Conservation (phyloP, 2,797 vertebrate genomes). For the Calcarius lapponicus region DNA sequence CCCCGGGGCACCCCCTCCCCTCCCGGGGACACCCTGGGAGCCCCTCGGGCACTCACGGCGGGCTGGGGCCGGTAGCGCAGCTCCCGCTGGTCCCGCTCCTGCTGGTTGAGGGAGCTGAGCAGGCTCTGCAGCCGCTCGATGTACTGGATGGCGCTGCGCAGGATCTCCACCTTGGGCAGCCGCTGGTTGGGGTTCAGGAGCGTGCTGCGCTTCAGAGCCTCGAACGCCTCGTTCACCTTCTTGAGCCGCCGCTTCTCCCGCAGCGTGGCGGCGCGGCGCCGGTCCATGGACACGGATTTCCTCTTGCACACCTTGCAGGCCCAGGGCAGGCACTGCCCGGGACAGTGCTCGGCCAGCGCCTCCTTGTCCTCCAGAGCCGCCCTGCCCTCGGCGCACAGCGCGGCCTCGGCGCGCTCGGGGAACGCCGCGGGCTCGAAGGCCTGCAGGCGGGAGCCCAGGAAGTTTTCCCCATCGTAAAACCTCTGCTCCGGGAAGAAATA, state of each 20-base stretch:
- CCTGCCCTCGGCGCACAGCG: slow-evolving; percentile 80
- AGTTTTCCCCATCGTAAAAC: slow-evolving; percentile 95
- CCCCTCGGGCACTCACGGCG: slow-evolving; percentile 75
- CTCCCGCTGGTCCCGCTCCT: slow-evolving; percentile 87
- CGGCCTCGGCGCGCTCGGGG: slow-evolving; percentile 85
- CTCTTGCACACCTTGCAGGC: slow-evolving; percentile 96
- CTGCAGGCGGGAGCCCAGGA: slow-evolving; percentile 87
- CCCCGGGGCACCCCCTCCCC: neutral
- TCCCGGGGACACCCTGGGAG: rapidly evolving
- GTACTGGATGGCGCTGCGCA: slow-evolving; percentile 97
- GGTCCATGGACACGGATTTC: slow-evolving; percentile 93
- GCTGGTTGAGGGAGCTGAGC: slow-evolving; percentile 95
- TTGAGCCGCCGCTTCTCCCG: slow-evolving; percentile 94
- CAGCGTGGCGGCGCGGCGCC: slow-evolving; percentile 91
- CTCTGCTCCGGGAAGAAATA: slow-evolving; percentile 96
- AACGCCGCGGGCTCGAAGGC: slow-evolving; percentile 85
- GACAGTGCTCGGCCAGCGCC: slow-evolving; percentile 86
- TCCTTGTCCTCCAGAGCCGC: slow-evolving; percentile 87
- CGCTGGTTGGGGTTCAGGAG: slow-evolving; percentile 97
- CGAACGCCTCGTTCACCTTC: slow-evolving; percentile 98
- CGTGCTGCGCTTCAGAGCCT: slow-evolving; percentile 95
- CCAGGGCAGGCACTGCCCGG: slow-evolving; percentile 96
- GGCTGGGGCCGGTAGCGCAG: slow-evolving; percentile 83
- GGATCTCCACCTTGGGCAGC: slow-evolving; percentile 98
- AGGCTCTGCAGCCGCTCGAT: slow-evolving; percentile 96